phyloP scores from a whole-genome alignment of 2,797 vertebrate species.

The Alosa sapidissima region DNA sequence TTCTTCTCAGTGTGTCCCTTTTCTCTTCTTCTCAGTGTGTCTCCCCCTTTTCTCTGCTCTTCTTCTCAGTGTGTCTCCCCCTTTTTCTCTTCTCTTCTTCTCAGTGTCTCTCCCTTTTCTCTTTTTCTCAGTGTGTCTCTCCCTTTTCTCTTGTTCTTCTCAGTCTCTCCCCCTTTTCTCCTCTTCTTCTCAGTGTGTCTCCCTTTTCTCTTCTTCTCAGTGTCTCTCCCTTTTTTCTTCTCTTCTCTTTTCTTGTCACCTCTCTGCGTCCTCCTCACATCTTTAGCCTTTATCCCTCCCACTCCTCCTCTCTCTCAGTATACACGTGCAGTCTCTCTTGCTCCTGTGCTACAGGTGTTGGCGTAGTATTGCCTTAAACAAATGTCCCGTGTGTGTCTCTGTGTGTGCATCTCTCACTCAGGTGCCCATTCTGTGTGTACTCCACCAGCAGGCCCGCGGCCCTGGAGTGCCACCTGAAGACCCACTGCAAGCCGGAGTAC shows the following conservation, averaged over 20 bases:
- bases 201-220: too few relatives aligned
- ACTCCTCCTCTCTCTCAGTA: slow-evolving; percentile 46
- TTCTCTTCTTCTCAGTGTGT: too few relatives aligned
- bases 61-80: not conserved
- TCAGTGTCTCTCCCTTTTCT: too few relatives aligned
- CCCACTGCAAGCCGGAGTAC: slow-evolving; percentile 98
- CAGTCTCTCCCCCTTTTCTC: not conserved
- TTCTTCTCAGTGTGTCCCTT: not conserved
- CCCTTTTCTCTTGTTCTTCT: not conserved
- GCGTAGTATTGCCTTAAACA: not conserved
- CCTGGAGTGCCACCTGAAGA: slow-evolving; percentile 99
- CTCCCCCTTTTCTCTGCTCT: not conserved
- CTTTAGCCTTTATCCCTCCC: slow-evolving; percentile 56
- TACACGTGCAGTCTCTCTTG: not conserved
- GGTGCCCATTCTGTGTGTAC: slow-evolving; percentile 99
- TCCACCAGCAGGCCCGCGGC: slow-evolving; percentile 97
- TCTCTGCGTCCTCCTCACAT: slow-evolving; percentile 44
- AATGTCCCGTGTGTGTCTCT: slow-evolving; percentile 47
- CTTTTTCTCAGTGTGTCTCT: too few relatives aligned
- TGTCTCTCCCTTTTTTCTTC: not conserved
- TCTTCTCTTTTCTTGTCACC: not conserved
- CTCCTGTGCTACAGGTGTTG: not conserved
- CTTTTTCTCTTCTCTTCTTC: too few relatives aligned
- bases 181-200: too few relatives aligned
- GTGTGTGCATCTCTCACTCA: slow-evolving; percentile 61